Conservation (phyloP, 2,888 invertebrate genomes). For the Cosmopolites sordidus region DNA sequence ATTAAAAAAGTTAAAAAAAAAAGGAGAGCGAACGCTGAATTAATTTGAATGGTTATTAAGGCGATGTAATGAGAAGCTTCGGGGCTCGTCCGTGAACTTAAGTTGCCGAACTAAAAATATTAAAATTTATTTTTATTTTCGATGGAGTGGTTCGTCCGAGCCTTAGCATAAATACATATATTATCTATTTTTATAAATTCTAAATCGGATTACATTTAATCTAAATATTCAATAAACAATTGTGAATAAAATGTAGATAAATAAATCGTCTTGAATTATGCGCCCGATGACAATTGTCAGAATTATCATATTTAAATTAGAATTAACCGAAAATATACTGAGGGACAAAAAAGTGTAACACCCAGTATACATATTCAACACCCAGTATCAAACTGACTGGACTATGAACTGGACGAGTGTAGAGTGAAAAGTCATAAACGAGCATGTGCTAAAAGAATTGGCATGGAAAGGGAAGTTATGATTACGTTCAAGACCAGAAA, state of each 20-base stretch:
- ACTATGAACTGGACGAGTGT: no score
- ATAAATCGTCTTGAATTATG: slow-evolving; percentile 8
- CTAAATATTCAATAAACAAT: slow-evolving; percentile 10
- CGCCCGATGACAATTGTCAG: slow-evolving; percentile 4
- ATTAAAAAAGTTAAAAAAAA: slow-evolving; percentile 16
- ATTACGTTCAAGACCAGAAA: no score
- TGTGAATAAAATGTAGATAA: slow-evolving; percentile 14
- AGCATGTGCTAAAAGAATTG: no score
- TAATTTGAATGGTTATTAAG: slow-evolving; percentile 16
- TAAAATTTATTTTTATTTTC: slow-evolving; percentile 3
- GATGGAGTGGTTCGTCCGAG: background rate
- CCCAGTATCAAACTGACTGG: no score
- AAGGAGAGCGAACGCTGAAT: slow-evolving; percentile 3
- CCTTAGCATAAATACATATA: slow-evolving; percentile 8
- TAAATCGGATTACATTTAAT: background rate
- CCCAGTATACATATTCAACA: no score
- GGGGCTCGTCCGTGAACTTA: slow-evolving; percentile 3
- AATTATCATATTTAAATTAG: slow-evolving; percentile 4
- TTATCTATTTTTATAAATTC: background rate
- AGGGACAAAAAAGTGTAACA: no score
- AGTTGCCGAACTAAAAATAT: slow-evolving; percentile 12
- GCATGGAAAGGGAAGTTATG: no score
- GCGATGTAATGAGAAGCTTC: slow-evolving; percentile 4
- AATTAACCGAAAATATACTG: no score
- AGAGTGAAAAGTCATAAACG: no score